Evolutionary conservation across 30 jellyfish, hydroid and myxozoan species (phyloP), one percentile per base, ranked within the genome.

Genomic region (Sanderia malayensis): DNA sequence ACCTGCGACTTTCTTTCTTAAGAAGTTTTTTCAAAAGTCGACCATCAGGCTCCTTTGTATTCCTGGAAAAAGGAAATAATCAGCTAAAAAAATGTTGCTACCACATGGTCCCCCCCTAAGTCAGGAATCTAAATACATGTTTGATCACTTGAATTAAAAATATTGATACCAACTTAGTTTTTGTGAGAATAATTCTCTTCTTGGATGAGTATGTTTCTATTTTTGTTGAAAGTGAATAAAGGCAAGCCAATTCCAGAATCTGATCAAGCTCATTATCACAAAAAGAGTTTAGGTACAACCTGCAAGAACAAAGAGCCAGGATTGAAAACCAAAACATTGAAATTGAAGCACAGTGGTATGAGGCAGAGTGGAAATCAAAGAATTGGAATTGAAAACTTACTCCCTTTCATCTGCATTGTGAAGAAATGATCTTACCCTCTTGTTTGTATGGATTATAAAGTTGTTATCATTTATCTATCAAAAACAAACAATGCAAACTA

Each of bases 121-220:
- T n/a, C n/a, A n/a, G n/a, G n/a, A n/a, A n/a, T n/a, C n/a, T n/a
- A n/a, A n/a, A n/a, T n/a, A n/a, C n/a, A n/a, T n/a, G n/a, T n/a
- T n/a, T n/a, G n/a, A n/a, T n/a, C n/a, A n/a, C n/a, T n/a, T n/a
- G n/a, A n/a, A n/a, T n/a, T n/a, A n/a, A n/a, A n/a, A n/a, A n/a
- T n/a, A n/a, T n/a, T n/a, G n/a, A n/a, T n/a, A 85, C 72, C 62
- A 29, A 90, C 96, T 82, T 46, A 2, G 98, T 90, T 49, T 83
- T 83, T 64, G 93, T 44, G 6, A 90, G 55, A 20, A 59, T 55
- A 30, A 82, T 66, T 66, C 76, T 67, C 46, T 61, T 70, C 25
- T 79, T 60, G 58, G 78, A 61, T 19, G 44, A 59, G 0, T 67
- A 63, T 19, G 71, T 81, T 77, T 90, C 98, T 44, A 77, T 30